Evolutionary conservation across 1,140 invertebrate genomes (phyloP), one percentile per base, ranked within the genome.

Genomic region (Cylas formicarius): DNA sequence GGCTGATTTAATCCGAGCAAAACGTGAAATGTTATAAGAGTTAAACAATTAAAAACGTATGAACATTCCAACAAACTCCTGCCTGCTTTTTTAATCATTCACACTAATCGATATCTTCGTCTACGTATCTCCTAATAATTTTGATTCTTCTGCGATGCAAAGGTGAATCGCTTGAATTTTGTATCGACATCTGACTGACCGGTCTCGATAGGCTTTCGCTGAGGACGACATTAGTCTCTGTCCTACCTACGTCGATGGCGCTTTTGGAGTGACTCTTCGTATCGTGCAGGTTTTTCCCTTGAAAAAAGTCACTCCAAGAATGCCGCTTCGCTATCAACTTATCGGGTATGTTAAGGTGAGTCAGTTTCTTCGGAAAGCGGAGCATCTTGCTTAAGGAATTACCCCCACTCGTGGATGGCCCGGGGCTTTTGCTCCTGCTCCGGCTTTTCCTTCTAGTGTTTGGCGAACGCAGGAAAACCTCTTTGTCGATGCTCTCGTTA

Each of bases 401-500:
- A 20, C 48, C 43, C 2, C n/a, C 31, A 31, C 37, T 39, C 13
- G 13, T 13, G 7, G 52, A 47, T 19, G 52, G 49, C 7, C 21
- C 13, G 19, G 51, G 44, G 36, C 47, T 46, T 14, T 9, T 38
- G 18, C 42, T 40, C 37, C 50, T 21, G 16, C 33, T 36, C 13
- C 32, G 33, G 8, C 23, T 29, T 22, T 37, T 39, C 16, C 59
- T 37, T 51, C 49, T 58, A 26, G 52, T 27, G 54, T 58, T 64
- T n/a, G 63, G 57, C 11, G 59, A 61, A 34, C 58, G 50, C 17
- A 66, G 18, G 27, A 61, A 56, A 8, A 52, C 33, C 43, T 55
- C 50, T 38, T 57, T 58, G 41, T 41, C 44, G 10, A 50, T 37
- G 29, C 41, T 29, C 16, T 55, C 52, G 8, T 24, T 28, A 27